phyloP scores from a whole-genome alignment of 2,888 invertebrate species.

The Entomobrya multifasciata region DNA sequence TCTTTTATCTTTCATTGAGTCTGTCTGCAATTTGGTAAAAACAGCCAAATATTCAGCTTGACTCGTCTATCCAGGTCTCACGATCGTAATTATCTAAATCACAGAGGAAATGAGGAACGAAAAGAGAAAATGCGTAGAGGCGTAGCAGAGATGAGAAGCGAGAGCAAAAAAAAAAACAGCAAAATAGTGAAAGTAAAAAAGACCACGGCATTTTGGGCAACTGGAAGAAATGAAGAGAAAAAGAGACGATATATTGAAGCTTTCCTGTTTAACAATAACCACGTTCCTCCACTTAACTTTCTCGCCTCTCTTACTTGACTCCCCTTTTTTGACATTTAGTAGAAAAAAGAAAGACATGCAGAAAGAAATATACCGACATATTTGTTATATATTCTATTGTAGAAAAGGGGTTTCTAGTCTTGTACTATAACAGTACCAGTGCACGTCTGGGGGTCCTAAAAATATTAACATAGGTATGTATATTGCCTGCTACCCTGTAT shows the following conservation, averaged over 20 bases:
- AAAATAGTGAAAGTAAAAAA: neutral
- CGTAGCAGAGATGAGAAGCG: too few relatives aligned
- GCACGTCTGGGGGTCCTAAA: too few relatives aligned
- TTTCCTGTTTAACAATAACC: conserved; percentile 11
- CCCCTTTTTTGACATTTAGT: neutral
- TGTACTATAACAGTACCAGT: too few relatives aligned
- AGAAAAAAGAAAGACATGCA: too few relatives aligned
- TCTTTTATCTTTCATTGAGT: too few relatives aligned
- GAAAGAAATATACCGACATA: too few relatives aligned
- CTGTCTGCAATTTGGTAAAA: too few relatives aligned
- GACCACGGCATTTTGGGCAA: neutral
- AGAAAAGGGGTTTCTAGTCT: too few relatives aligned
- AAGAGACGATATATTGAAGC: conserved; percentile 4
- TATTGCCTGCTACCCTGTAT: too few relatives aligned
- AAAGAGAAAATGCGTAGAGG: neutral
- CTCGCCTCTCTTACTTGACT: neutral
- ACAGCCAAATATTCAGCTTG: neutral
- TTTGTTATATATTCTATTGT: too few relatives aligned
- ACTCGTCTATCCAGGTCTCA: neutral
- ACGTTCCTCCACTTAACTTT: conserved; percentile 34
- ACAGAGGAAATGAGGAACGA: conserved; percentile 24
- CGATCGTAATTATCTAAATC: neutral
- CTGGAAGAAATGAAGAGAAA: too few relatives aligned
- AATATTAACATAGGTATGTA: too few relatives aligned
- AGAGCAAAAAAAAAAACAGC: conserved; percentile 1